Evolutionary conservation across 1,140 invertebrate genomes (phyloP), one percentile per base, ranked within the genome.

Genomic region (Zaprionus capensis): DNA sequence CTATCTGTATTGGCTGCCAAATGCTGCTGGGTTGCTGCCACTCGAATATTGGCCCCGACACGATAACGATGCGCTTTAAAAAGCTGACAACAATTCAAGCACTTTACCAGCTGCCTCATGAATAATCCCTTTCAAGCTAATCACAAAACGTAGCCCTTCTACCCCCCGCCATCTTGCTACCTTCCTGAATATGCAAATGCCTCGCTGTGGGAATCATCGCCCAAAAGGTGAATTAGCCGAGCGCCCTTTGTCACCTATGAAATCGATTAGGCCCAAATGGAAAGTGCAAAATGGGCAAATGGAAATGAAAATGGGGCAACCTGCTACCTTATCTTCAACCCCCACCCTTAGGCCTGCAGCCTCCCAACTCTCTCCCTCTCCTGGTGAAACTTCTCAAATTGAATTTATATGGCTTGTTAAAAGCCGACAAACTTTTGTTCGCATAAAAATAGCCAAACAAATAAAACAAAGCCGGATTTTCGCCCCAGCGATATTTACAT

Each of bases 401-500:
- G 84, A 88, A 88, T 90, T 90, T 88, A 85, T 90, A 90, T 81
- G 76, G 78, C 85, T 81, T 82, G 77, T 87, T 87, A 88, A 83
- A 78, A 79, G 83, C 73, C 51, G 63, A 66, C 67, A 79, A 81
- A 69, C 84, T 90, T 59, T 67, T 56, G 67, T 24, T 17, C 75
- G 78, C 73, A 82, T 75, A 75, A 75, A 76, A 41, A 78, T 69
- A 72, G 57, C 77, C 58, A 69, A 55, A 87, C 70, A 69, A 73
- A 88, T 86, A 88, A 88, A 87, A 84, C 69, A 90, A 88, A 70
- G 70, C 71, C 71, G 78, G 75, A 84, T 83, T 87, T 82, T 15
- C 53, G 31, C 28, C 49, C 38, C 14, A 31, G 38, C 64, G n/a
- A 56, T 73, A 70, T 70, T 82, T 71, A 71, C 82, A 87, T 80